Base-by-base conservation (phyloP, 1,140 invertebrate species). In the Melitaea cinxia region DNA sequence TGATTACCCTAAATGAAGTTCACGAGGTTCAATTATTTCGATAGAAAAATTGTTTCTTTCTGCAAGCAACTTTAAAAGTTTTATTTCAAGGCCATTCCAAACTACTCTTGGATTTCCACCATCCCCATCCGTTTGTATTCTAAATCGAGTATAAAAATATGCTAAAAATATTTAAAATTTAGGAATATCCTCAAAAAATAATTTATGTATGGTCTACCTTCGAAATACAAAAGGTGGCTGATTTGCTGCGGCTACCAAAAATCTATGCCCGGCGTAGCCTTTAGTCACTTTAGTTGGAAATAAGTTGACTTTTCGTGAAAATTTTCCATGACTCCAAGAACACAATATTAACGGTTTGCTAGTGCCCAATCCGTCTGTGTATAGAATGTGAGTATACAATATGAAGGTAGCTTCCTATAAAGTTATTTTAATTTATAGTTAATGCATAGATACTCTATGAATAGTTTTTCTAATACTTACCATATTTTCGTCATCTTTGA, bases 181-280 rank as follows among this genome's bases (percentile, higher is more conserved):
- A 42, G 10, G 9, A 17, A 42, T 4, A 42, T 37, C 7, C 14
- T 2, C 1, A 30, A 26, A 52, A 6, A 30, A 28, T 35, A 39
- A 23, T 24, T 9, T 37, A 14, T 14, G 28, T 15, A 61, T 75
- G 47, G 62, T 12, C 15, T 91, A 94, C 92, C 91, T 94, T 82
- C 92, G 93, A 70, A 95, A 93, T 10, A 95, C 92, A 80, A 93
- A 95, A 0, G 95, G 95, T 15, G 95, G 94, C 68, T 94, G 94
- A 85, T 95, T 90, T 10, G 93, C 92, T 2, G 93, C 92, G 9
- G 94, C 88, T 2, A 95, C 91, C 33, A 93, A 82, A 75, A 96
- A 94, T 45, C 94, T 91, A 75, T 95, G 94, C n/a, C 95, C 94
- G 24, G 94, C 92, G 73, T 95, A 95, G 9, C 95, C 95, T 17